phyloP scores from a whole-genome alignment of 1,140 invertebrate genomes.

The Sogatella furcifera region DNA sequence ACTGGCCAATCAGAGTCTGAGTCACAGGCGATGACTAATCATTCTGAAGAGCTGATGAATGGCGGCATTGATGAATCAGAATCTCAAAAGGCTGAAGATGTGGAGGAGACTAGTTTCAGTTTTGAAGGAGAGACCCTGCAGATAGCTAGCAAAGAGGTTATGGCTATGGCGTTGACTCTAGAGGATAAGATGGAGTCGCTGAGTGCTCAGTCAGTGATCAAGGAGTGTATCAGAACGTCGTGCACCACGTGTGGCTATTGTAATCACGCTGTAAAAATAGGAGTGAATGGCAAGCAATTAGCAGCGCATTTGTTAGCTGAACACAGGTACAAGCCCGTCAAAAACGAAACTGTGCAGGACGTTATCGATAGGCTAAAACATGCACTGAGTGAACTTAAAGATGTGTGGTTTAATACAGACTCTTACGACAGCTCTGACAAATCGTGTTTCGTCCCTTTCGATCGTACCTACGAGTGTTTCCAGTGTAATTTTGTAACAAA shows the following conservation, averaged over 20 bases:
- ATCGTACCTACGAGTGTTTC: conserved; percentile 67
- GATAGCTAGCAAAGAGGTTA: conserved; percentile 48
- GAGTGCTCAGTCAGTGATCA: conserved; percentile 53
- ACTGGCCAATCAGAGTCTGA: no score
- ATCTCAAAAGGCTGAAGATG: not conserved
- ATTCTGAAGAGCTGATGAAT: not conserved
- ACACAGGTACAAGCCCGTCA: conserved; percentile 59
- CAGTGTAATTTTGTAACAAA: conserved; percentile 63
- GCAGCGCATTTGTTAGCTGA: conserved; percentile 62
- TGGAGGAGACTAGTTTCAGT: not conserved
- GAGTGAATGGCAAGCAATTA: conserved; percentile 68
- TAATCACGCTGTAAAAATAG: conserved; percentile 68
- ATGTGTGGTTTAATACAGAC: conserved; percentile 56
- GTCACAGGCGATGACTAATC: no score
- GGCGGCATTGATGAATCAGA: not conserved
- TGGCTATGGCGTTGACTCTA: conserved; percentile 56
- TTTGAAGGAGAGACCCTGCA: conserved; percentile 28
- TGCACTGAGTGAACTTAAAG: conserved; percentile 45
- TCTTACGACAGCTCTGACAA: conserved; percentile 47
- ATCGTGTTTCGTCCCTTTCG: conserved; percentile 37
- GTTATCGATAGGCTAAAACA: conserved; percentile 50
- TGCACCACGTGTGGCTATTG: conserved; percentile 65
- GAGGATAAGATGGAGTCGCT: conserved; percentile 60
- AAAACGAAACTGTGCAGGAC: conserved; percentile 59
- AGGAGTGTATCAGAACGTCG: conserved; percentile 55